phyloP scores from a whole-genome alignment of 1,140 invertebrate genomes.

The Neodiprion fabricii region DNA sequence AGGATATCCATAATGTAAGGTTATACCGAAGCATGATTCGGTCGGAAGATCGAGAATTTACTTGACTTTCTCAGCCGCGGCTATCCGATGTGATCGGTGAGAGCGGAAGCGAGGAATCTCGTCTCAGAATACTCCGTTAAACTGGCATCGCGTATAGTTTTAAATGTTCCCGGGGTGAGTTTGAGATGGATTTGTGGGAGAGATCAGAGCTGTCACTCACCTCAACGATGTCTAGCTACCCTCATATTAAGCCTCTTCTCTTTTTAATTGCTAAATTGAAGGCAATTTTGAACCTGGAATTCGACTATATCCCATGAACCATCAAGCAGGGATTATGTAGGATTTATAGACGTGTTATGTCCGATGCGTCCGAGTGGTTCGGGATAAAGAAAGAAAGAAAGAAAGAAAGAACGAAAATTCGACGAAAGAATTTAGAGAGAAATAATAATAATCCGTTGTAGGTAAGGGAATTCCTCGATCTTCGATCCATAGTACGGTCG shows the following conservation, averaged over 20 bases:
- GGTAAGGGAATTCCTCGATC: neutral
- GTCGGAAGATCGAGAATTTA: too few relatives aligned
- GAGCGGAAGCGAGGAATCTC: too few relatives aligned
- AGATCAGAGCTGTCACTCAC: conserved; percentile 61
- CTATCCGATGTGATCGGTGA: too few relatives aligned
- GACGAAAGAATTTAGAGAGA: neutral
- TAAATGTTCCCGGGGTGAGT: neutral
- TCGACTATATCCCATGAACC: conserved; percentile 37
- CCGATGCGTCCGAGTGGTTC: conserved; percentile 1
- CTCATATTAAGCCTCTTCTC: conserved; percentile 57
- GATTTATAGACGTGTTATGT: conserved; percentile 49
- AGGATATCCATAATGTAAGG: too few relatives aligned
- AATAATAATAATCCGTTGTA: neutral
- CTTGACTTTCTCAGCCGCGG: too few relatives aligned
- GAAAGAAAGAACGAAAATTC: conserved; percentile 9
- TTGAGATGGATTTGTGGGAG: conserved; percentile 43
- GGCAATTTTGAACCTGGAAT: conserved; percentile 58
- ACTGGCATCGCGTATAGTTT: too few relatives aligned
- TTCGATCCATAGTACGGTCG: neutral
- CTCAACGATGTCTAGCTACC: conserved; percentile 54
- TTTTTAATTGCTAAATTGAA: conserved; percentile 62
- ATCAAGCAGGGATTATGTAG: conserved; percentile 33
- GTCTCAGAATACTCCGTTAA: too few relatives aligned
- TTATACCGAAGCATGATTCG: too few relatives aligned
- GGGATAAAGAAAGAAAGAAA: neutral